Conservation (phyloP, 2,888 invertebrate genomes). For the Oxycera nigricornis region DNA sequence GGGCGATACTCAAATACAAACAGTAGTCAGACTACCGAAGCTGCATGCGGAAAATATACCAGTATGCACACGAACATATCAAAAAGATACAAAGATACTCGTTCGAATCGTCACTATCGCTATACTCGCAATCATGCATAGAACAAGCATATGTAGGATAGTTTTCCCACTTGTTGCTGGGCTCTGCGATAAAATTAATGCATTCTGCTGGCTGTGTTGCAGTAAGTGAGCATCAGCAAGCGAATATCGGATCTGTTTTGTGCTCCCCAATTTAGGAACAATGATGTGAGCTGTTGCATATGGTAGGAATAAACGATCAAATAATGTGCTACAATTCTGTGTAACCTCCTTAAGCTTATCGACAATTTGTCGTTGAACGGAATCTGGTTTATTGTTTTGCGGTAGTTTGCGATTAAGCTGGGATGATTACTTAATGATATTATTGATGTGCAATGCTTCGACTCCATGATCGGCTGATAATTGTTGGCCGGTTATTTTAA, state of each 20-base stretch:
- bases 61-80: no score
- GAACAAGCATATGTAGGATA: slow-evolving; percentile 48
- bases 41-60: no score
- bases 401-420: no score
- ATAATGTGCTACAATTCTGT: slow-evolving; percentile 33
- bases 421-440: no score
- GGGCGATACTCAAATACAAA: no score
- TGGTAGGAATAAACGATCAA: slow-evolving; percentile 22
- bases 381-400: no score
- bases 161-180: slow-evolving; percentile 49
- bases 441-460: no score
- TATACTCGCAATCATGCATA: background rate
- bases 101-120: slow-evolving; percentile 6
- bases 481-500: no score
- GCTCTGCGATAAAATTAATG: slow-evolving; percentile 39
- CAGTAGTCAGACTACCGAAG: no score
- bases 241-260: slow-evolving; percentile 19
- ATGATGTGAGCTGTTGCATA: background rate
- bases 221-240: slow-evolving; percentile 25
- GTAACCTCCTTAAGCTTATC: slow-evolving; percentile 1
- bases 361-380: no score
- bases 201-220: slow-evolving; percentile 25
- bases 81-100: no score
- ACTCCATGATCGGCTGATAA: no score
- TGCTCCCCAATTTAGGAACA: background rate